phyloP scores from a whole-genome alignment of 2,113 vertebrate species.

The Mormoops blainvillei region DNA sequence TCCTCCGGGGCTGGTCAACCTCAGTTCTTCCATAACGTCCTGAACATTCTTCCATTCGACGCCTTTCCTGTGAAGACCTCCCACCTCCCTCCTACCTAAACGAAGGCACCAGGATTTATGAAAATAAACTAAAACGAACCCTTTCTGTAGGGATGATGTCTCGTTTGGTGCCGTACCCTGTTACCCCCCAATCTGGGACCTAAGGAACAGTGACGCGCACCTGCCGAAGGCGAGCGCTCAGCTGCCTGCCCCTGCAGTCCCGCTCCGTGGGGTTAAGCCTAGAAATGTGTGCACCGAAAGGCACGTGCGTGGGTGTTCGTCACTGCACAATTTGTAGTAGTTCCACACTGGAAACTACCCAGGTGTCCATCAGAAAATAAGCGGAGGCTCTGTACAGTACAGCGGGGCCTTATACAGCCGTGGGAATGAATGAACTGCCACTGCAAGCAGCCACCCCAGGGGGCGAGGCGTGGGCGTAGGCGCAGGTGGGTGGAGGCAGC shows the following conservation, averaged over 20 bases:
- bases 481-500: fast-evolving
- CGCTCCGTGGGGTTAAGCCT: background rate
- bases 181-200: background rate
- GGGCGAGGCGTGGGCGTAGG: fast-evolving
- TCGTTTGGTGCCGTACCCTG: background rate
- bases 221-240: fast-evolving
- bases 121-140: fast-evolving
- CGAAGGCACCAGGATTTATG: background rate
- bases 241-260: background rate
- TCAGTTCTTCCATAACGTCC: background rate
- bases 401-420: fast-evolving
- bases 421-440: fast-evolving
- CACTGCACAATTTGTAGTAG: background rate
- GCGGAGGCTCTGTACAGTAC: fast-evolving
- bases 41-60: background rate
- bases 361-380: background rate
- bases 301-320: fast-evolving
- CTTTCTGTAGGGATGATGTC: background rate
- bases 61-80: background rate
- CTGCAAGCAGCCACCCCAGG: fast-evolving
- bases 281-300: background rate
- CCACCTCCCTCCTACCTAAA: background rate
- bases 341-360: background rate
- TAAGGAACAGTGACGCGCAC: no score
- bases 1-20: background rate